Percentiles rank a stretch among this genome's conserved stretches.
These are phyloP conservation scores for Himalopsyche japonica DNA, from an alignment of 2,888 invertebrate species.

Conservation along the genomic window DNA sequence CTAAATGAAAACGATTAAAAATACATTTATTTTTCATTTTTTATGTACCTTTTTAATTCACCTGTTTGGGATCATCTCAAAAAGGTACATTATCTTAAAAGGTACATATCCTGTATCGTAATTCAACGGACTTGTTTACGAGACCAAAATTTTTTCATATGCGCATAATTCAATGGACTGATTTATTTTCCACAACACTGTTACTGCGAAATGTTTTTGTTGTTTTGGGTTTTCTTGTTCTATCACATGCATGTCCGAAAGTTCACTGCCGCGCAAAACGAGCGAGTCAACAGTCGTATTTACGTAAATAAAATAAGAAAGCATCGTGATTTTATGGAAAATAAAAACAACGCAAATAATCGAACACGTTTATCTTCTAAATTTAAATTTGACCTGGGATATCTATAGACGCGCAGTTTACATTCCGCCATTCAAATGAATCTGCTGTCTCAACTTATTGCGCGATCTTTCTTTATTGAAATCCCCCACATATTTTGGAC, in stretches of 20 bases:
- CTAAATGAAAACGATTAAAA: too few species aligned
- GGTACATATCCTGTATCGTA: background rate
- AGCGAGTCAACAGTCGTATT: background rate
- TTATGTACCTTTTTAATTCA: too few species aligned
- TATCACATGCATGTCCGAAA: background rate
- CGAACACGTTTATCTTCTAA: background rate
- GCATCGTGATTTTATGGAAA: background rate
- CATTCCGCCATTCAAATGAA: background rate
- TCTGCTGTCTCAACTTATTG: background rate
- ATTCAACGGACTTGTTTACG: background rate
- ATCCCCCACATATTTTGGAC: too few species aligned
- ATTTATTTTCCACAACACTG: background rate
- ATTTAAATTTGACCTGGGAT: background rate
- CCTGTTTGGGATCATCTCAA: too few species aligned
- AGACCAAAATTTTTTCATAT: background rate
- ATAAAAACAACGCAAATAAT: background rate
- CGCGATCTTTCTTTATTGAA: too few species aligned
- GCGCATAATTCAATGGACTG: background rate
- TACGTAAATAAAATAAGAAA: background rate
- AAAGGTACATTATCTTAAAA: too few species aligned
- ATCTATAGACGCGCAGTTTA: background rate
- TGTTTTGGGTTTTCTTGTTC: background rate
- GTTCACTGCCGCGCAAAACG: background rate
- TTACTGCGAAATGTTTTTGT: background rate
- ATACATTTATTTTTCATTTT: too few species aligned